Conservation (phyloP, 2,797 vertebrate genomes). For the Melanotaenia parkinsoni region DNA sequence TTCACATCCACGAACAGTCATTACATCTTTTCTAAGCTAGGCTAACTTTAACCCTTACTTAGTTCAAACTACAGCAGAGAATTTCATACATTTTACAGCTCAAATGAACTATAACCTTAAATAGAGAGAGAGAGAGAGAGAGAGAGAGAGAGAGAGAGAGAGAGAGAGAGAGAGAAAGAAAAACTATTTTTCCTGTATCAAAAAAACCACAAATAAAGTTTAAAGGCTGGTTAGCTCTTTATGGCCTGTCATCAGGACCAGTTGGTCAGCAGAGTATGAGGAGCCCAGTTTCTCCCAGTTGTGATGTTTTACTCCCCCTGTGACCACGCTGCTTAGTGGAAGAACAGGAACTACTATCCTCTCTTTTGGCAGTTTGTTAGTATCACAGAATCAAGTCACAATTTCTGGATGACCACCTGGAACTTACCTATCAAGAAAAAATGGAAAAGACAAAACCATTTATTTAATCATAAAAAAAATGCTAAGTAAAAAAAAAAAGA, state of each 20-base stretch:
- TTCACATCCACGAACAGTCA: constrained; percentile 6
- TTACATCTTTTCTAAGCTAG: background rate
- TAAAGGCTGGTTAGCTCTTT: background rate
- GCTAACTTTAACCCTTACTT: background rate
- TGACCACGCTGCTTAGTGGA: background rate
- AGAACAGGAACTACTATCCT: constrained; percentile 12
- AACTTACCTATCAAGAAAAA: constrained; percentile 83
- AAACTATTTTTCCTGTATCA: constrained; percentile 1
- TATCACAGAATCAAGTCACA: constrained; percentile 62
- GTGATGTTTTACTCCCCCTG: constrained; percentile 9
- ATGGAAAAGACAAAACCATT: background rate
- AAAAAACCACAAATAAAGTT: background rate
- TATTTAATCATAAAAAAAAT: background rate
- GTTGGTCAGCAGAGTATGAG: constrained; percentile 12
- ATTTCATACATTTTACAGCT: background rate
- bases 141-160: background rate
- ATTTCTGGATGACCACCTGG: constrained; percentile 87
- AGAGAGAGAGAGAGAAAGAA: background rate
- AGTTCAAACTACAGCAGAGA: constrained; percentile 9
- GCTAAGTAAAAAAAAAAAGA: background rate
- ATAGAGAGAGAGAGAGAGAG: background rate
- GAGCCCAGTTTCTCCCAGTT: constrained; percentile 11
- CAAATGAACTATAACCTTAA: background rate
- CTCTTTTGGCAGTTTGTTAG: constrained; percentile 12
- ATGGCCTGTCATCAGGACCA: background rate